phyloP scores from a whole-genome alignment of 2,113 vertebrate genomes.

The Gallinago media region DNA sequence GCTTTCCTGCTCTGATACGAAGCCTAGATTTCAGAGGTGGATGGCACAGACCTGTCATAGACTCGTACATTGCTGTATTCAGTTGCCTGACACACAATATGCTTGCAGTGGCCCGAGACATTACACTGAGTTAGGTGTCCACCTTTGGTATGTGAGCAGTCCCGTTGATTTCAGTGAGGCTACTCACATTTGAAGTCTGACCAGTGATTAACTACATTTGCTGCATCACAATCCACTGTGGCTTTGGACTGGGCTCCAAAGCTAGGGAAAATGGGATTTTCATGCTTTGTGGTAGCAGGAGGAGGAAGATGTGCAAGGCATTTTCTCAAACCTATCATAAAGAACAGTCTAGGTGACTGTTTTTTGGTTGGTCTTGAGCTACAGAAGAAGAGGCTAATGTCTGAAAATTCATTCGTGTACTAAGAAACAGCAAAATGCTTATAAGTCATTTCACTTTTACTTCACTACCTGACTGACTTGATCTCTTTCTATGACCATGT shows the following conservation, averaged over 20 bases:
- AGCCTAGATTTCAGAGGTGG: background rate
- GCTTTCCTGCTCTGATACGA: background rate
- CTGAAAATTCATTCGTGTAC: background rate
- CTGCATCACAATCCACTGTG: background rate
- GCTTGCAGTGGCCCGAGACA: background rate
- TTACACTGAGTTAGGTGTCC: background rate
- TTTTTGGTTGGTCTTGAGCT: background rate
- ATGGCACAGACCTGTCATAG: background rate
- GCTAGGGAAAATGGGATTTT: background rate
- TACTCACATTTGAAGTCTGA: background rate
- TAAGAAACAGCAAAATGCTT: background rate
- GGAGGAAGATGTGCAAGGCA: background rate
- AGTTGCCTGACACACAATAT: background rate
- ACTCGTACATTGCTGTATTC: background rate
- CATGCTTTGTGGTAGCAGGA: background rate
- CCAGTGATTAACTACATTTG: background rate
- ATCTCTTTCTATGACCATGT: too few relatives aligned
- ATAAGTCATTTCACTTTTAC: background rate
- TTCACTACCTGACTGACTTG: background rate
- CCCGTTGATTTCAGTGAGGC: background rate
- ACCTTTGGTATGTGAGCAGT: background rate
- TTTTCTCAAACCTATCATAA: background rate
- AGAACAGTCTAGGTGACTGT: background rate
- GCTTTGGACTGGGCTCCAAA: background rate
- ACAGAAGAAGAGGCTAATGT: background rate